phyloP scores from a whole-genome alignment of 2,888 invertebrate genomes.

The Portevinia maculata region DNA sequence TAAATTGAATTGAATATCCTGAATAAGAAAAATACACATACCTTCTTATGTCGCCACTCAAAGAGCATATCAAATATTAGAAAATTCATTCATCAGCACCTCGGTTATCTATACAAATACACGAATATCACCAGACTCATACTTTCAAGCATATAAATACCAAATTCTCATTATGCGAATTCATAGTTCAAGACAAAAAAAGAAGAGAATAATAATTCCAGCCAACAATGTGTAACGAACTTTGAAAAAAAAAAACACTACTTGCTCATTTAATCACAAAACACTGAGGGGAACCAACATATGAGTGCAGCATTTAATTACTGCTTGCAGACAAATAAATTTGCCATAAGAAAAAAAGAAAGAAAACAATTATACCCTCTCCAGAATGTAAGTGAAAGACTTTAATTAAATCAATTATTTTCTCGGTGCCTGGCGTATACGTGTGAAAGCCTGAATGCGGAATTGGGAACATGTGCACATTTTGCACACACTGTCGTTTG shows the following conservation, averaged over 20 bases:
- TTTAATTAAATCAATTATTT: slow-evolving; percentile 72
- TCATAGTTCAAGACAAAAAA: slow-evolving; percentile 7
- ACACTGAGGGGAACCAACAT: slow-evolving; percentile 6
- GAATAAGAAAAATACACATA: too few species aligned
- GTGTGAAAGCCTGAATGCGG: slow-evolving; percentile 42
- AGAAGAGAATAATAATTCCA: slow-evolving; percentile 20
- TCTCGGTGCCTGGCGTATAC: slow-evolving; percentile 2
- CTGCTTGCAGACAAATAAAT: slow-evolving; percentile 64
- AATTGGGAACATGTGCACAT: slow-evolving; percentile 42
- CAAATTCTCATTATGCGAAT: slow-evolving; percentile 27
- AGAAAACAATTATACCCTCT: not conserved
- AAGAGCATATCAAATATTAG: too few species aligned
- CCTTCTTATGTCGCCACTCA: too few species aligned
- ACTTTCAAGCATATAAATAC: not conserved
- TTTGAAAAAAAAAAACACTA: slow-evolving; percentile 54
- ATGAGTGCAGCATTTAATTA: slow-evolving; percentile 66
- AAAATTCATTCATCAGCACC: too few species aligned
- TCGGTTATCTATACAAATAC: too few species aligned
- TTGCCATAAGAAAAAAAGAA: slow-evolving; percentile 33
- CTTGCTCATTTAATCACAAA: slow-evolving; percentile 59
- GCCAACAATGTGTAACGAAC: slow-evolving; percentile 62
- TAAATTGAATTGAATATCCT: too few species aligned
- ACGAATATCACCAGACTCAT: not conserved
- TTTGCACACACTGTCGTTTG: slow-evolving; percentile 18
- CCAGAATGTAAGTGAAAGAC: slow-evolving; percentile 60